A percentile compares a stretch with the other conserved stretches of the same genome.
These are phyloP conservation scores for Frankliniella intonsa DNA, from an alignment of 2,888 invertebrate species.

Conservation along the genomic window DNA sequence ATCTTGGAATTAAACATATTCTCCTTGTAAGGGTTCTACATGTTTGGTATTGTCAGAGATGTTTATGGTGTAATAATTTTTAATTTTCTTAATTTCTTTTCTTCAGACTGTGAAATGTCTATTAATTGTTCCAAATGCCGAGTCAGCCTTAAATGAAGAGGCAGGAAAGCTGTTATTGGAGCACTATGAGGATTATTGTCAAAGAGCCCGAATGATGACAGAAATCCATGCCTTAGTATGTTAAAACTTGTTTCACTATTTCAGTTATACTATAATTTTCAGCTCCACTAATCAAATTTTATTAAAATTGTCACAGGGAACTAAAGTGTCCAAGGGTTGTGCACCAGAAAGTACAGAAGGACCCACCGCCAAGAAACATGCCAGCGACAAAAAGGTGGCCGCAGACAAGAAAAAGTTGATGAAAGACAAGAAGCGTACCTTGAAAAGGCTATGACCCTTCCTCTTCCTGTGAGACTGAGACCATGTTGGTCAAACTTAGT, in stretches of 20 bases:
- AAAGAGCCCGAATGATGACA: slow-evolving; percentile 83
- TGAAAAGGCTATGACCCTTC: slow-evolving; percentile 68
- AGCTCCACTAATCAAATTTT: background rate
- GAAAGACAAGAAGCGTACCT: slow-evolving; percentile 79
- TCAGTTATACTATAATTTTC: background rate
- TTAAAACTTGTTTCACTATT: slow-evolving; percentile 28
- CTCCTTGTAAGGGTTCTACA: slow-evolving; percentile 59
- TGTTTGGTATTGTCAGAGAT: slow-evolving; percentile 17
- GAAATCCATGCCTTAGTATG: slow-evolving; percentile 79
- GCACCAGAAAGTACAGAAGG: slow-evolving; percentile 50
- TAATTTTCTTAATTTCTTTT: background rate
- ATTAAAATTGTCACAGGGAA: slow-evolving; percentile 46
- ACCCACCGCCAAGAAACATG: slow-evolving; percentile 79
- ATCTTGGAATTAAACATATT: slow-evolving; percentile 92
- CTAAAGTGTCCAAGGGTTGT: slow-evolving; percentile 49
- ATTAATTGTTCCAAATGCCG: slow-evolving; percentile 93
- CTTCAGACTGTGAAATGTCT: slow-evolving; percentile 84
- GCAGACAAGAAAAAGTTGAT: slow-evolving; percentile 68
- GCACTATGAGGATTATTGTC: slow-evolving; percentile 88
- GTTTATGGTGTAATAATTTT: background rate
- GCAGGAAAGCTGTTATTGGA: slow-evolving; percentile 90
- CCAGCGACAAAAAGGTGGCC: slow-evolving; percentile 68
- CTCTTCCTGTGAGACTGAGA: background rate
- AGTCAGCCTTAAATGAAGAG: slow-evolving; percentile 95
- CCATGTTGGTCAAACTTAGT: slow-evolving; percentile 15